Percentiles rank a stretch among this genome's conserved stretches.
These are phyloP conservation scores for Nomada fabriciana DNA, from an alignment of 2,888 invertebrate genomes.

Conservation along the genomic window DNA sequence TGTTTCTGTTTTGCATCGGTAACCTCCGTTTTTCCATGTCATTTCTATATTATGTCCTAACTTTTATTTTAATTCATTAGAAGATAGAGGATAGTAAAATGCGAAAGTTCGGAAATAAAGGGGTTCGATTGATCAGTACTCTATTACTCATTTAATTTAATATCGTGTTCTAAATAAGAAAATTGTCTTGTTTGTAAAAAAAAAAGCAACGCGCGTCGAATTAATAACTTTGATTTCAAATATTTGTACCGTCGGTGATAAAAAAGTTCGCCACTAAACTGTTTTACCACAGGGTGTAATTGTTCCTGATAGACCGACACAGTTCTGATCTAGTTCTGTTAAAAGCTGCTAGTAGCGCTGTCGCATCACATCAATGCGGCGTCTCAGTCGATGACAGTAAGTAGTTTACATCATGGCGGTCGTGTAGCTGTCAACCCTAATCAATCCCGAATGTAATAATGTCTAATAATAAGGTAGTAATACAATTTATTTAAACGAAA, in stretches of 20 bases:
- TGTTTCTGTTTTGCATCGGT: background rate
- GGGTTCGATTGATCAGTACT: background rate
- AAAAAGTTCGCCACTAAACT: background rate
- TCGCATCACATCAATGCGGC: background rate
- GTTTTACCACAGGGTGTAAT: too few species aligned
- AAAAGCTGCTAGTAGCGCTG: conserved; percentile 22
- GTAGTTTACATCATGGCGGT: conserved; percentile 73
- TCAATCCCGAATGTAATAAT: conserved; percentile 74
- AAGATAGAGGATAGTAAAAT: background rate
- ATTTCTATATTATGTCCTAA: conserved; percentile 10
- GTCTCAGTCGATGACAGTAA: conserved; percentile 25
- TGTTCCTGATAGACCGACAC: too few species aligned
- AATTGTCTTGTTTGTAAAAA: background rate
- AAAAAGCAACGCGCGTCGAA: background rate
- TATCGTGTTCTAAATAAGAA: background rate
- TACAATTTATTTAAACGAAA: background rate
- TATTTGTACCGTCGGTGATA: conserved; percentile 26
- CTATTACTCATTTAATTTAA: conserved; percentile 18
- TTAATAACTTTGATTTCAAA: background rate
- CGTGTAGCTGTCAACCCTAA: conserved; percentile 71
- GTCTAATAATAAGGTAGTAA: background rate
- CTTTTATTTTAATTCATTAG: background rate
- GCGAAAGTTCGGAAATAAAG: background rate
- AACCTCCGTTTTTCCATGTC: conserved; percentile 4
- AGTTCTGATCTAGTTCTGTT: conserved; percentile 4